Base-by-base conservation (phyloP, 2,113 vertebrate species). In the Indicator maculatus region DNA sequence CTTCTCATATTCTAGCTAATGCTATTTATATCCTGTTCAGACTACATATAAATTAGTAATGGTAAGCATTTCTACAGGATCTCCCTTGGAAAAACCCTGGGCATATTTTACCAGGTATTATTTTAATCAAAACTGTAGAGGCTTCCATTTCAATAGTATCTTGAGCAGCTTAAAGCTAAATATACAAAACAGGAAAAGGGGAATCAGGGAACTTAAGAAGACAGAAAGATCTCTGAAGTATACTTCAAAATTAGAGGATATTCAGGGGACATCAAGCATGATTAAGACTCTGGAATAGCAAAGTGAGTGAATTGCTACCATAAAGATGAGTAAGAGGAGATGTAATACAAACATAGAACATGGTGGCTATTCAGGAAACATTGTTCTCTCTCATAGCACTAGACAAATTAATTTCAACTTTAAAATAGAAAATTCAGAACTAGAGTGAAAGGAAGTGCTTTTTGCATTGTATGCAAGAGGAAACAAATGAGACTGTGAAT, bases 401-500 rank as follows among this genome's bases (percentile, higher is more conserved):
- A 77, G 24, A 75, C 7, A 38, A 76, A 90, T 52, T 52, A 0
- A 79, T 56, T 86, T 67, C 6, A 64, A 31, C 81, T 80, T 83
- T 24, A 18, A 95, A 87, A 58, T 6, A 79, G 39, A 55, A 86
- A 91, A 88, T 88, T 76, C 52, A 91, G 83, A 93, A 81, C 9
- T 77, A 33, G 67, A 88, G 56, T 70, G 45, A 88, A 86, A 88
- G 24, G 63, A 92, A 71, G 60, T 67, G 26, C 5, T 70, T 93
- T 90, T 80, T 28, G 52, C 38, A 60, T 74, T 38, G 84, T 5
- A 39, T 13, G 61, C 31, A 79, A 70, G 59, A 15, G 73, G n/a
- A 70, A 91, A 6, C 44, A 55, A 56, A 17, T 20, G 13, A 91
- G 44, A 53, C 33, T 23, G 28, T 55, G 53, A 86, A 44, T 47